Evolutionary conservation across 2,113 vertebrate genomes (phyloP), one percentile per base, ranked within the genome.

Genomic region (Stercorarius parasiticus): DNA sequence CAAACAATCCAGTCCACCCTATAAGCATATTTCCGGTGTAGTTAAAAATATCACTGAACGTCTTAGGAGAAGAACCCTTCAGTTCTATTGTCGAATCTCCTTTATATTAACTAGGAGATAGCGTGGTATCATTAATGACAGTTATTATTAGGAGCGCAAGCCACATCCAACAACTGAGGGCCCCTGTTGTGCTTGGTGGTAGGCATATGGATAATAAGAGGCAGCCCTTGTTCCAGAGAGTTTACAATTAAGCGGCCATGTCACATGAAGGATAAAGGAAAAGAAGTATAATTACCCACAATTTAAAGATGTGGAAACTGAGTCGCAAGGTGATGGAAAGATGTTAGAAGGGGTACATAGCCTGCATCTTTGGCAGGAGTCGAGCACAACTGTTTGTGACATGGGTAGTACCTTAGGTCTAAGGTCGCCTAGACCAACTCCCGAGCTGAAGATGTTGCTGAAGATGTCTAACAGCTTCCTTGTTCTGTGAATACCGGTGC

Each of bases 1-100:
- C 93, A 96, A 97, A 97, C 92, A 97, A 97, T 95, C 78, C 82
- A 91, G 85, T 90, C 94, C 85, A 92, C 66, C 85, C 85, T 96
- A 55, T 81, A 95, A 94, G 82, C 92, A 73, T 90, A 81, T 91
- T 97, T 95, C 90, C 90, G 50, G 32, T 95, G 81, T 82, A 90
- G 81, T 94, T 96, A 82, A 86, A 95, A 91, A 91, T 88, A 95
- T 42, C 81, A 80, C 82, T 89, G 40, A 42, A 36, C 73, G 42
- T 95, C 71, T 84, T 94, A 76, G 77, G 61, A 93, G 88, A 90
- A 90, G 71, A 93, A 47, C 59, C 61, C 61, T 81, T 67, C n/a
- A 90, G 69, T 67, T 82, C 64, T 92, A 1, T 56, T 80, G 29
- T 23, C 71, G 25, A 55, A 50, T 83, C 15, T 92, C 53, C 52